Evolutionary conservation across 2,113 vertebrate genomes (phyloP), one percentile per base, ranked within the genome.

Genomic region (Bolborhynchus lineola): DNA sequence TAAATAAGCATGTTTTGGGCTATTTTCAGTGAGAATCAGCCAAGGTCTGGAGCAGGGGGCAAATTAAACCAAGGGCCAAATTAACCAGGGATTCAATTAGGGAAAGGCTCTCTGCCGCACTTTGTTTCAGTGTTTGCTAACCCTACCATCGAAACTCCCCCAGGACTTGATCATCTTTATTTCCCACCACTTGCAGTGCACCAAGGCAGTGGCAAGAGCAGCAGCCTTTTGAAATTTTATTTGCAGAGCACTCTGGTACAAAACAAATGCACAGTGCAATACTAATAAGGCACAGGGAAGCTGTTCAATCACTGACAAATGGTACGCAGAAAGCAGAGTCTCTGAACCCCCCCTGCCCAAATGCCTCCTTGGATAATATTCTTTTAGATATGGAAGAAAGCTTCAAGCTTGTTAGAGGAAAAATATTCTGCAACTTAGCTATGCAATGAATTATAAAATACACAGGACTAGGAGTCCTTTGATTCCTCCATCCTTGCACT

Each of bases 391-490:
- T 2, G 39, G 82, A 82, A 82, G 87, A 68, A 65, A 37, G 84
- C 82, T 97, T 82, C 74, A 68, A 97, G 95, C 83, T 96, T 84
- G 96, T 97, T 97, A 95, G 88, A 69, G 71, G 60, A 95, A 95
- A 49, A 65, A 91, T 74, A 97, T 63, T 88, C 87, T 19, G 86
- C 76, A 84, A 91, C 79, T 97, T 95, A 95, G 93, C 96, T 94
- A 96, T 94, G 92, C 94, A 96, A 97, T 97, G 97, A 97, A 98
- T 98, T 97, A 98, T 97, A 97, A 98, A 97, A 96, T 93, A 97
- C 82, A 93, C 78, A 97, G 91, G 93, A 37, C 41, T 33, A 25
- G 85, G 89, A 95, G 89, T 1, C 49, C 91, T 97, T 98, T 97
- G 96, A 97, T 95, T 96, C 93, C 59, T 31, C 49, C 69, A 86